Percentiles rank a stretch among this genome's conserved stretches.
Conservation (phyloP, 2,888 invertebrate species). For the Tenthredo amoena region DNA sequence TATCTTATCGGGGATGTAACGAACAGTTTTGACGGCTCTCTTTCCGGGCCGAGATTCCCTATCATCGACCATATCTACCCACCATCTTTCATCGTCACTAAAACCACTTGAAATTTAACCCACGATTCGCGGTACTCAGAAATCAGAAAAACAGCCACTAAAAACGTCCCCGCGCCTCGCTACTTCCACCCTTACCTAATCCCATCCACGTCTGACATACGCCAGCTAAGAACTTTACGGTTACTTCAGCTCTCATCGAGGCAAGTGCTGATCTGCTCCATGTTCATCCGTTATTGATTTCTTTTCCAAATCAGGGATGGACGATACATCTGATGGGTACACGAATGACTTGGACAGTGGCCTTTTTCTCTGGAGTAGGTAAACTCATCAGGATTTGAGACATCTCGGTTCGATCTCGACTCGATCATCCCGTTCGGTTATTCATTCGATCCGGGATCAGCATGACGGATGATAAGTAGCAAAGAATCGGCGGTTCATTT, state of each 20-base stretch:
- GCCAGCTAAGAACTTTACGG: background rate
- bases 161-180: background rate
- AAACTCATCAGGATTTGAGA: background rate
- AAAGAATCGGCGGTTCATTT: conserved; percentile 8
- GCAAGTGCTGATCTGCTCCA: background rate
- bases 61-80: conserved; percentile 16
- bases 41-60: background rate
- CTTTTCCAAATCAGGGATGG: too few species aligned
- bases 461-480: conserved; percentile 27
- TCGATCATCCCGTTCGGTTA: background rate
- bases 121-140: conserved; percentile 46
- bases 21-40: conserved; percentile 33
- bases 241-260: background rate
- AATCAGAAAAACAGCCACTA: conserved; percentile 44
- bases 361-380: background rate
- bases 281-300: background rate
- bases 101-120: conserved; percentile 25
- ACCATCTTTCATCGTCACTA: background rate
- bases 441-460: background rate
- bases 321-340: too few species aligned
- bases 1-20: conserved; percentile 4
- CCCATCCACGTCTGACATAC: conserved; percentile 4
- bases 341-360: too few species aligned
- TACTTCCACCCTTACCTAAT: background rate
- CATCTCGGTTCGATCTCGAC: background rate